Evolutionary conservation across 1,140 invertebrate species (phyloP).

Genomic region (Plutomurus gul): DNA sequence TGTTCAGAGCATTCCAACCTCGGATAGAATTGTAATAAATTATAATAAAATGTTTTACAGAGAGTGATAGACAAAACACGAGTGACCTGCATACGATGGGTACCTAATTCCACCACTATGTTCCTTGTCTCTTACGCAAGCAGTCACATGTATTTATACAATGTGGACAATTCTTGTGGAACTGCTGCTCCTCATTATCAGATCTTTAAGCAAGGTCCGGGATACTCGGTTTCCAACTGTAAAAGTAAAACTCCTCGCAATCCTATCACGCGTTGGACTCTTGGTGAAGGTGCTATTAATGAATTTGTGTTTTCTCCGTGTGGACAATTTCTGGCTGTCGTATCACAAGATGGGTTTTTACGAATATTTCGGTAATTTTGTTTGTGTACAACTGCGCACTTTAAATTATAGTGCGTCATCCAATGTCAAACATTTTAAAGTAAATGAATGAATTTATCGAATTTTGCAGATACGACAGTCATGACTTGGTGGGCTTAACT

Average conservation of each 20-base stretch:
- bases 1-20: too few relatives aligned
- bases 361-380: slow-evolving; percentile 78
- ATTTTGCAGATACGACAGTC: slow-evolving; percentile 75
- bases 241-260: slow-evolving; percentile 96
- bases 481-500: slow-evolving; percentile 89
- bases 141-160: slow-evolving; percentile 95
- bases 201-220: slow-evolving; percentile 92
- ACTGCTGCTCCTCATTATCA: slow-evolving; percentile 86
- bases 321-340: slow-evolving; percentile 86
- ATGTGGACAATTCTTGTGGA: slow-evolving; percentile 90
- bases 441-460: neutral
- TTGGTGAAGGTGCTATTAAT: slow-evolving; percentile 86
- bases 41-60: slow-evolving; percentile 61
- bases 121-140: slow-evolving; percentile 94
- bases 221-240: slow-evolving; percentile 91
- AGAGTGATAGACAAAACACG: slow-evolving; percentile 96
- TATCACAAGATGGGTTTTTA: slow-evolving; percentile 94
- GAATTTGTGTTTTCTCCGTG: slow-evolving; percentile 97
- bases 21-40: too few relatives aligned
- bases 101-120: slow-evolving; percentile 88
- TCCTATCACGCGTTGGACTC: slow-evolving; percentile 84
- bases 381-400: neutral
- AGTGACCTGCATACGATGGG: slow-evolving; percentile 98
- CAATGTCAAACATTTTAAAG: neutral
- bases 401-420: too few relatives aligned